Percentiles rank a stretch among this genome's conserved stretches.
Evolutionary conservation across 2,797 vertebrate species (phyloP).

Genomic region (Anabas testudineus): DNA sequence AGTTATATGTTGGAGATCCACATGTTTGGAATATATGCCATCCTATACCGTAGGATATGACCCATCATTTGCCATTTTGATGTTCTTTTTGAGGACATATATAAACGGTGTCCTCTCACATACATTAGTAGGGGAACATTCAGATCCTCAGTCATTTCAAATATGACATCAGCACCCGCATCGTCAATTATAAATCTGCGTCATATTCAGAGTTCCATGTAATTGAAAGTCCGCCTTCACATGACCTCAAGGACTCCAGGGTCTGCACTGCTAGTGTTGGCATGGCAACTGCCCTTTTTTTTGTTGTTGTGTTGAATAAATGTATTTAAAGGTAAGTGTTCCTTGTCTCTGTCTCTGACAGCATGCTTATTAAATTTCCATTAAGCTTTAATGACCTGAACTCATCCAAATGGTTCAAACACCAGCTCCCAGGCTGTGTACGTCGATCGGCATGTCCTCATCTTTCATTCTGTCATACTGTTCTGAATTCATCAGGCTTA

Average conservation of each 20-base stretch:
- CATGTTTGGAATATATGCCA: too few relatives aligned
- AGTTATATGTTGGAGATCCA: too few relatives aligned
- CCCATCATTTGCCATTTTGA: background rate
- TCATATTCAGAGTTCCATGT: conserved; percentile 31
- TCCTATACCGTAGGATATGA: too few relatives aligned
- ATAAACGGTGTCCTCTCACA: background rate
- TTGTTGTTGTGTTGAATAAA: conserved; percentile 26
- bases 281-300: conserved; percentile 73
- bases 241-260: conserved; percentile 42
- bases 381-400: conserved; percentile 56
- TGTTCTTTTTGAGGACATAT: background rate
- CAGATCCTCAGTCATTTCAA: background rate
- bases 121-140: conserved; percentile 1
- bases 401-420: conserved; percentile 35
- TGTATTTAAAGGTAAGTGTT: conserved; percentile 30
- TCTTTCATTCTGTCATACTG: conserved; percentile 21
- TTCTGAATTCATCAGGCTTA: conserved; percentile 38
- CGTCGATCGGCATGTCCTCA: conserved; percentile 7
- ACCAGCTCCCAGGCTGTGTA: background rate
- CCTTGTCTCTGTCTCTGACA: conserved; percentile 3
- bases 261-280: conserved; percentile 30
- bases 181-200: conserved; percentile 32
- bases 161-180: conserved; percentile 1
- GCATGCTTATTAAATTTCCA: conserved; percentile 54
- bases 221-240: conserved; percentile 43